Conservation (phyloP, 2,888 invertebrate species). For the Acleris cristana region DNA sequence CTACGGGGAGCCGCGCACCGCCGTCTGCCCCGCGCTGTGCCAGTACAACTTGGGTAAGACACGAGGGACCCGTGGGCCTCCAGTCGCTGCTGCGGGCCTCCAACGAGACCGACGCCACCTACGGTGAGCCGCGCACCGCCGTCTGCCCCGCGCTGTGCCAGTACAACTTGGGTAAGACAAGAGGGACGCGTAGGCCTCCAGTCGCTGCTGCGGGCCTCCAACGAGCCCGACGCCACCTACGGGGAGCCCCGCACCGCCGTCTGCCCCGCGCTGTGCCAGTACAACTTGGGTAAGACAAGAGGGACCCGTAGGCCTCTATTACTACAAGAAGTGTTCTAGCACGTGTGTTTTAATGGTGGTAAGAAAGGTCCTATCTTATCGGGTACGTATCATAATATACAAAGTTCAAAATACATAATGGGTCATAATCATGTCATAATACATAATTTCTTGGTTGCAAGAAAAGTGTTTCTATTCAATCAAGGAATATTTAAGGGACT, state of each 20-base stretch:
- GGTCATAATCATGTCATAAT: too few species aligned
- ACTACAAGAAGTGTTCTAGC: not conserved
- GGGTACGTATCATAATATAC: too few species aligned
- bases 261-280: slow-evolving; percentile 85
- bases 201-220: slow-evolving; percentile 52
- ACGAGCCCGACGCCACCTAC: slow-evolving; percentile 56
- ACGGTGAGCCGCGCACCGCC: slow-evolving; percentile 72
- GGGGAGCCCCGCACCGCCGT: slow-evolving; percentile 78
- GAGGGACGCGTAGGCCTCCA: slow-evolving; percentile 78
- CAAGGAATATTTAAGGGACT: too few species aligned
- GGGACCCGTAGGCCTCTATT: not conserved
- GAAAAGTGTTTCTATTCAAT: too few species aligned
- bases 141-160: slow-evolving; percentile 85
- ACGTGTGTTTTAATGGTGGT: not conserved
- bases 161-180: slow-evolving; percentile 82
- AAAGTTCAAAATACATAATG: too few species aligned
- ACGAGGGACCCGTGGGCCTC: slow-evolving; percentile 79
- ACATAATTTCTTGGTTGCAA: too few species aligned
- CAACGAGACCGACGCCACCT: slow-evolving; percentile 56
- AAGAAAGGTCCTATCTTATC: too few species aligned
- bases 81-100: slow-evolving; percentile 53
- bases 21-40: slow-evolving; percentile 85
- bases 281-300: slow-evolving; percentile 76
- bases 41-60: slow-evolving; percentile 81
- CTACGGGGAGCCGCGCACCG: slow-evolving; percentile 73